Evolutionary conservation across 2,888 invertebrate species (phyloP), one percentile per base, ranked within the genome.

Genomic region (Drosophila anomalata): DNA sequence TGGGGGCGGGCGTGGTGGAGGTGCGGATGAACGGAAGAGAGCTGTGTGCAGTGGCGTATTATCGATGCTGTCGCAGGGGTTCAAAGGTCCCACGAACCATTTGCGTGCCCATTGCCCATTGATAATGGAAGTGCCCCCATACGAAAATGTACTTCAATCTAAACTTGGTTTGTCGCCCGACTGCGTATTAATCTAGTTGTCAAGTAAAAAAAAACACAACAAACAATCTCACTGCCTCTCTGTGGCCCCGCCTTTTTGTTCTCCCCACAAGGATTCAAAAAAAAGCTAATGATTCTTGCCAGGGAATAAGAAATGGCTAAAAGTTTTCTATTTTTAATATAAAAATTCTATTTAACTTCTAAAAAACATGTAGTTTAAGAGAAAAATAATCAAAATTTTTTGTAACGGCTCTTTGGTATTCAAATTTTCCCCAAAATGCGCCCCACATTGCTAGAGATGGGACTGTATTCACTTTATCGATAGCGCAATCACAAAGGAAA

Each of bases 161-260:
- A 70, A 70, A 71, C 44, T 55, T 51, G 42, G 66, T 65, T 65
- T 65, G 67, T 55, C 47, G 65, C 46, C 31, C 54, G 53, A 39
- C 56, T 44, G 26, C 68, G 52, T 67, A 68, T 56, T 81, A 83
- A 81, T 81, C 87, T 86, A 79, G 80, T 81, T 86, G 80, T 81
- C 80, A 81, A 85, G 44, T 44, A 44, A 44, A 80, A 72, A 26
- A 47, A 47, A 22, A 51, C 63, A 63, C 66, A 53, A 9, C 67
- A 36, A 53, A 20, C 66, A 66, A 66, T 51, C 51, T 54, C 12
- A 5, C 2, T 7, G 0, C 36, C n/a, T 7, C 36, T n/a, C 36
- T n/a, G 5, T 6, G n/a, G 17, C 5, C 33, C 3, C 4, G 11
- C 2, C 33, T 12, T 11, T 12, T 4, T 5, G n/a, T 1, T n/a